Evolutionary conservation across 92 coral and sea anemone genomes (phyloP).

Genomic region (Zoanthus gigantus): DNA sequence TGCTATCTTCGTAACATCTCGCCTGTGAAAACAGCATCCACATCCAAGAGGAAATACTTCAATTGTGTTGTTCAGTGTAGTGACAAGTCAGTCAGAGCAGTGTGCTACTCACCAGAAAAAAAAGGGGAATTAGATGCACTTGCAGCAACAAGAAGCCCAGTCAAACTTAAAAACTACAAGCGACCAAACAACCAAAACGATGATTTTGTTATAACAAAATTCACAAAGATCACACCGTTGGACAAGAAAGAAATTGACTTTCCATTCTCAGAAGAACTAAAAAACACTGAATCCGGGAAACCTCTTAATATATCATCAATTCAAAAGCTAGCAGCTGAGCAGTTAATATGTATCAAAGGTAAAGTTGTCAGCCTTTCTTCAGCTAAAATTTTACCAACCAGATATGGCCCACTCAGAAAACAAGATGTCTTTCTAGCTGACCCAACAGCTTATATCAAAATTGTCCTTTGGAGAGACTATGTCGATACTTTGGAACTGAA

Average conservation of each 20-base stretch:
- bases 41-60: conserved; percentile 63
- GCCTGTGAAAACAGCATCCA: conserved; percentile 59
- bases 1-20: conserved; percentile 60
- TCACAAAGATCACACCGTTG: conserved; percentile 55
- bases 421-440: conserved; percentile 51
- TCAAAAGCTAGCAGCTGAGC: conserved; percentile 61
- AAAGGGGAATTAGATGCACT: conserved; percentile 54
- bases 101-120: conserved; percentile 65
- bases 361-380: conserved; percentile 52
- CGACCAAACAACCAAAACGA: conserved; percentile 38
- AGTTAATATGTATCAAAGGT: conserved; percentile 51
- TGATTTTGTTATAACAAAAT: conserved; percentile 45
- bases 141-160: conserved; percentile 58
- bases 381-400: conserved; percentile 38
- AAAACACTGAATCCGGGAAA: conserved; percentile 43
- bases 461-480: conserved; percentile 56
- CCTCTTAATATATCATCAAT: conserved; percentile 60
- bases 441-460: conserved; percentile 54
- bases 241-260: conserved; percentile 57
- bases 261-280: conserved; percentile 54
- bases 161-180: conserved; percentile 45
- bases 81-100: conserved; percentile 66
- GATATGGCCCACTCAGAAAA: conserved; percentile 49
- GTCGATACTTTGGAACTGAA: conserved; percentile 43
- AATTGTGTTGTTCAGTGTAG: conserved; percentile 61